Evolutionary conservation across 2,113 vertebrate genomes (phyloP).

Genomic region (Nerophis lumbriciformis): DNA sequence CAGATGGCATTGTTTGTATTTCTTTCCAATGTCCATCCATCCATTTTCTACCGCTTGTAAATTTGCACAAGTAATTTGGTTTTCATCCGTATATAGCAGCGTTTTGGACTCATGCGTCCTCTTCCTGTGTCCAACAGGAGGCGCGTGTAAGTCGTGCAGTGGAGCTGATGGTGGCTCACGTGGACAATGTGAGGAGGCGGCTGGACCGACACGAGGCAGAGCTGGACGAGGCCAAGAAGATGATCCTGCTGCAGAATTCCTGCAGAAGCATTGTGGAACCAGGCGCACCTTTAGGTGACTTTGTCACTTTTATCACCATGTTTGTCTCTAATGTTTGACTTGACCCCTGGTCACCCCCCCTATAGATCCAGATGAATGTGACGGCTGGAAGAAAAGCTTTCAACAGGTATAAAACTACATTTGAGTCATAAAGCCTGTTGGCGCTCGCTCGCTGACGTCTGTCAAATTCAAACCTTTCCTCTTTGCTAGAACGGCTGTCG

Average conservation of each 20-base stretch:
- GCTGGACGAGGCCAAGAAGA: slow-evolving; percentile 76
- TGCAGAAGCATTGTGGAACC: slow-evolving; percentile 55
- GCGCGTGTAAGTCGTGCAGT: slow-evolving; percentile 76
- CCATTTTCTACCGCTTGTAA: too few species aligned
- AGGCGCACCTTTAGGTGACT: slow-evolving; percentile 51
- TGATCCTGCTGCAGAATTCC: slow-evolving; percentile 60
- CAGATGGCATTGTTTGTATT: too few species aligned
- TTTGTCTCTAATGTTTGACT: slow-evolving; percentile 5
- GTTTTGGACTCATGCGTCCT: too few species aligned
- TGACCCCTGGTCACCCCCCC: slow-evolving; percentile 11
- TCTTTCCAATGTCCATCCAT: too few species aligned
- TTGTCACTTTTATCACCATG: background rate
- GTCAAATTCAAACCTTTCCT: background rate
- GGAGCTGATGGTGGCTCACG: slow-evolving; percentile 81
- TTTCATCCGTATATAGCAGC: too few species aligned
- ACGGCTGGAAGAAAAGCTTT: slow-evolving; percentile 49
- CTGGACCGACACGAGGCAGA: slow-evolving; percentile 66
- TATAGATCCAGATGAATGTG: slow-evolving; percentile 69
- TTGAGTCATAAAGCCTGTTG: background rate
- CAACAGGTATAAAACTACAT: slow-evolving; percentile 59
- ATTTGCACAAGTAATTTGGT: too few species aligned
- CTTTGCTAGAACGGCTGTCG: slow-evolving; percentile 55
- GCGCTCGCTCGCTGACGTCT: background rate
- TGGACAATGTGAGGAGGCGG: slow-evolving; percentile 76
- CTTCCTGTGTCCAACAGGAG: slow-evolving; percentile 61